A percentile compares a stretch with the other conserved stretches of the same genome.
These are phyloP conservation scores for Tylochromis polylepis DNA, from an alignment of 2,113 vertebrate species.

Conservation along the genomic window DNA sequence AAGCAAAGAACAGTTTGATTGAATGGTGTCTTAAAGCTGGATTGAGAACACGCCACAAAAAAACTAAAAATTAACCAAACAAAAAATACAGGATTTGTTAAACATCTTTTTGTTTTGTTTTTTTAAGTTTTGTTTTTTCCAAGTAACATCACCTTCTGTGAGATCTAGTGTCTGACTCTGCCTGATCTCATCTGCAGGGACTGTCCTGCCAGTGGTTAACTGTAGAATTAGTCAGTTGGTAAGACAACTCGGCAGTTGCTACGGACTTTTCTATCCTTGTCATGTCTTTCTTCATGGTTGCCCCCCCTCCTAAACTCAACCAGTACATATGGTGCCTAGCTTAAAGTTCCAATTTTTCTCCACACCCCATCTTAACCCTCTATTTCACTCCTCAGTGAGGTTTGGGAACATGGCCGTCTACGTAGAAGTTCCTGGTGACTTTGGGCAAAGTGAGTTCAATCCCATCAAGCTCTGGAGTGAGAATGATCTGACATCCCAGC, in stretches of 20 bases:
- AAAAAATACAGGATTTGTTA: neutral
- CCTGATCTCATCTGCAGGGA: neutral
- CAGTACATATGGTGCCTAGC: neutral
- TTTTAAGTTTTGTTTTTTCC: neutral
- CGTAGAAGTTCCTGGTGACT: conserved; percentile 91
- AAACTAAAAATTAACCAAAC: neutral
- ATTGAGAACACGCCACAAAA: neutral
- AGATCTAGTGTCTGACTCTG: neutral
- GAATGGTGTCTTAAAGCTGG: neutral
- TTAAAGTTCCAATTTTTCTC: neutral
- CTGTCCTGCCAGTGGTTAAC: neutral
- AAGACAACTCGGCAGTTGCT: conserved; percentile 9
- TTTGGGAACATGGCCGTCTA: conserved; percentile 88
- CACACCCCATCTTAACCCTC: neutral
- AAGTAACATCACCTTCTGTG: conserved; percentile 13
- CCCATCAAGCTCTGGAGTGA: conserved; percentile 80
- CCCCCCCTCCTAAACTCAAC: neutral
- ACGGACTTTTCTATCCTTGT: neutral
- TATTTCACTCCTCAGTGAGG: conserved; percentile 77
- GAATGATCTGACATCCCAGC: conserved; percentile 86
- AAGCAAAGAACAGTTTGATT: conserved; percentile 1
- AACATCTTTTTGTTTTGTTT: neutral
- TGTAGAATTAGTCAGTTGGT: neutral
- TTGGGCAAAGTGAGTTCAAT: conserved; percentile 82
- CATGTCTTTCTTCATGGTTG: neutral